These are phyloP conservation scores for Typhlichthys subterraneus DNA, from an alignment of 2,797 vertebrate genomes.

Conservation along the genomic window DNA sequence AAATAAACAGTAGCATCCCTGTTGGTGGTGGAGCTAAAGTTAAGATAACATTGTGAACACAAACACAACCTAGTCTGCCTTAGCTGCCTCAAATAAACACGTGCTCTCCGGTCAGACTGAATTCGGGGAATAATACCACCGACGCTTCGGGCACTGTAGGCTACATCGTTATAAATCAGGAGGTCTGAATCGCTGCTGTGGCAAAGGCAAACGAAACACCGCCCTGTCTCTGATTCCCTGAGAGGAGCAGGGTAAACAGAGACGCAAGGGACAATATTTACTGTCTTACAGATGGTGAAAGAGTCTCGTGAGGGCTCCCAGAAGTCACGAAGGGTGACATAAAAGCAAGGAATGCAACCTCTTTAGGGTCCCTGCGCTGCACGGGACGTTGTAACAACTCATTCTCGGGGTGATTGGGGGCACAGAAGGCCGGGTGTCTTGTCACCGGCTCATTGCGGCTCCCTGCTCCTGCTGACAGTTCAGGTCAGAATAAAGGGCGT, in stretches of 20 bases:
- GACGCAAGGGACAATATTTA: slow-evolving; percentile 69
- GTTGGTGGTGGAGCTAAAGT: slow-evolving; percentile 63
- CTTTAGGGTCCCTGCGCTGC: slow-evolving; percentile 44
- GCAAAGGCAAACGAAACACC: slow-evolving; percentile 37
- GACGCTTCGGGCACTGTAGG: slow-evolving; percentile 20
- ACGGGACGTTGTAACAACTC: slow-evolving; percentile 27
- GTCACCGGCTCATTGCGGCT: slow-evolving; percentile 39
- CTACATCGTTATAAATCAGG: slow-evolving; percentile 61
- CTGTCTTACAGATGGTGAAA: slow-evolving; percentile 44
- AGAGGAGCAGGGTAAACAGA: slow-evolving; percentile 42
- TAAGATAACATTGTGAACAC: slow-evolving; percentile 65
- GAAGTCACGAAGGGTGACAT: slow-evolving; percentile 28
- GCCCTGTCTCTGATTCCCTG: slow-evolving; percentile 15
- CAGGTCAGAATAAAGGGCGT: slow-evolving; percentile 56
- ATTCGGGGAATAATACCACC: slow-evolving; percentile 50
- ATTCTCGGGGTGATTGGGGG: not conserved
- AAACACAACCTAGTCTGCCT: slow-evolving; percentile 58
- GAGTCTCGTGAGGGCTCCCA: slow-evolving; percentile 23
- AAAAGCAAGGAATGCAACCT: slow-evolving; percentile 56
- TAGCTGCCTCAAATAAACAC: slow-evolving; percentile 69
- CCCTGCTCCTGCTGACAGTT: slow-evolving; percentile 30
- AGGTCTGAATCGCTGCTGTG: slow-evolving; percentile 18
- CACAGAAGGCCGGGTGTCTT: slow-evolving; percentile 48
- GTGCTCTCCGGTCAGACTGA: slow-evolving; percentile 41
- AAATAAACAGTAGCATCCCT: slow-evolving; percentile 74